These are phyloP conservation scores for Prunella fulvescens DNA, from an alignment of 2,113 vertebrate species.

Conservation along the genomic window DNA sequence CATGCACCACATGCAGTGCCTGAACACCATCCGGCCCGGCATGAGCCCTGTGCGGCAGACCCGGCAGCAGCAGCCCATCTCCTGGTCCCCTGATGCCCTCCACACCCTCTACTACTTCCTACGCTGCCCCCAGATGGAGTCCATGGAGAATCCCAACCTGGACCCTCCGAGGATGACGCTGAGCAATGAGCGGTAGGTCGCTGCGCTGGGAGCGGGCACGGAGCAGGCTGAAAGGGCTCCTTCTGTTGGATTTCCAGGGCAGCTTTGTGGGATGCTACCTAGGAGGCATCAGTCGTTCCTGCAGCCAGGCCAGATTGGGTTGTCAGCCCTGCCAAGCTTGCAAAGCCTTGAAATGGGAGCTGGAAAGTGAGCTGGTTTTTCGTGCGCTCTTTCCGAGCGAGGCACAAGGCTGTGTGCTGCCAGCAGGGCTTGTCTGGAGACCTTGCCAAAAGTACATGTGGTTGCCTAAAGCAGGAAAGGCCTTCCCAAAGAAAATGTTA, in stretches of 20 bases:
- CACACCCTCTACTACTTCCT: conserved; percentile 99
- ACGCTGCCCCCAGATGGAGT: conserved; percentile 97
- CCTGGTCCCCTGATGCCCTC: conserved; percentile 94
- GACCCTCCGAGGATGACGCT: conserved; percentile 95
- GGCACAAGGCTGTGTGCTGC: neutral
- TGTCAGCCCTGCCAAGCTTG: conserved; percentile 8
- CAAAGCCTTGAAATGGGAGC: neutral
- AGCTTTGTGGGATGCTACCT: neutral
- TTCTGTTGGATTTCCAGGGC: neutral
- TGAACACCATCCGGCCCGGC: conserved; percentile 82
- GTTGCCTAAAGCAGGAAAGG: conserved; percentile 23
- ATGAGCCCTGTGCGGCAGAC: conserved; percentile 86
- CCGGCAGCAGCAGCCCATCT: conserved; percentile 88
- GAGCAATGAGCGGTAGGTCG: conserved; percentile 87
- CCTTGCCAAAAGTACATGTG: conserved; percentile 24
- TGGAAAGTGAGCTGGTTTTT: conserved; percentile 47
- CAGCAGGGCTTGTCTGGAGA: conserved; percentile 6
- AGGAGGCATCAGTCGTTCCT: conserved; percentile 18
- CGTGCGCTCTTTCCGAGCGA: conserved; percentile 3
- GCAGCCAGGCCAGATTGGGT: neutral
- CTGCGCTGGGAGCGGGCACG: no score
- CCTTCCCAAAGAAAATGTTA: conserved; percentile 42
- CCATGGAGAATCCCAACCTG: conserved; percentile 98
- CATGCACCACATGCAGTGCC: conserved; percentile 98
- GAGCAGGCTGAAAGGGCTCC: neutral